Evolutionary conservation across 2,797 vertebrate genomes (phyloP), one percentile per base, ranked within the genome.

Genomic region (Geotrypetes seraphini): DNA sequence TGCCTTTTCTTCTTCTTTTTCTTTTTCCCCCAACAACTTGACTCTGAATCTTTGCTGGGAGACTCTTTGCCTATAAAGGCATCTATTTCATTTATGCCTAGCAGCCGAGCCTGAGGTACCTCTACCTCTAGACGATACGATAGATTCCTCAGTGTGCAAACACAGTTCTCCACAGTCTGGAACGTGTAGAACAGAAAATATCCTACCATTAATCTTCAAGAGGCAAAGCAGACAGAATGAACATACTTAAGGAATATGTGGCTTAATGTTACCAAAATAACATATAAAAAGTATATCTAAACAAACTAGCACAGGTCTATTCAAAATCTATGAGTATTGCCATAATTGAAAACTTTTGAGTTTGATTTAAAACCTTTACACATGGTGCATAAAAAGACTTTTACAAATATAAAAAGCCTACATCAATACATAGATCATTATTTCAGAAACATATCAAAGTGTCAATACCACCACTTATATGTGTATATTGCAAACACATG

Each of bases 161-260:
- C 90, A 12, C 94, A 97, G 50, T 99, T 99, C 75, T 99, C 96
- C 71, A 99, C 96, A n/a, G 92, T 96, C 96, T 98, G 70, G 28
- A 40, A 50, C 7, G 27, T 57, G 61, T 60, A 62, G 7, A 29
- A 51, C 13, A 36, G n/a, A 31, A 22, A 36, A 21, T 2, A 22
- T 8, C 11, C 0, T 1, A 4, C n/a, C n/a, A n/a, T n/a, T n/a
- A n/a, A n/a, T n/a, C n/a, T n/a, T 23, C 22, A 26, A 17, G 33
- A 36, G 14, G 17, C 7, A 22, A 3, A 19, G 13, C 15, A 10
- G 4, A 0, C 8, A 20, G 30, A 17, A 5, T 2, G 1, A 31
- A 35, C 19, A 31, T 29, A 19, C 2, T 3, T 8, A 7, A 19
- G n/a, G n/a, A n/a, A n/a, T n/a, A n/a, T n/a, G 16, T 34, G 36